phyloP scores from a whole-genome alignment of 2,797 vertebrate genomes.

The Petrocephalus schoutedeni region DNA sequence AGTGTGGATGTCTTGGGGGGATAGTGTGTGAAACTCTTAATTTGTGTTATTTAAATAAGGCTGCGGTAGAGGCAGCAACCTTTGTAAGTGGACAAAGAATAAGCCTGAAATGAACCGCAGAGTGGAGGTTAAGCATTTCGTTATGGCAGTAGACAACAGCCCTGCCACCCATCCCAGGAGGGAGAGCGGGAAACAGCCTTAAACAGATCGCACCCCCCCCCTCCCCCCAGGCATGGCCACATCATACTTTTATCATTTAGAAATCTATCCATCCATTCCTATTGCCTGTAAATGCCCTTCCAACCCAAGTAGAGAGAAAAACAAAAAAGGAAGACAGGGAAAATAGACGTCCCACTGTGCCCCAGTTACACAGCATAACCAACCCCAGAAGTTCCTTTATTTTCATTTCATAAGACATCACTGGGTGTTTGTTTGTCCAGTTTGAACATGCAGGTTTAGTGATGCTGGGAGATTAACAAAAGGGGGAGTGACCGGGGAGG shows the following conservation, averaged over 20 bases:
- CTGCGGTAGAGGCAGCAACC: neutral
- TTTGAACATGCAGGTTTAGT: neutral
- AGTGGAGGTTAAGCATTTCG: slow-evolving; percentile 52
- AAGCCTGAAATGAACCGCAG: slow-evolving; percentile 29
- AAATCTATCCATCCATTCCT: neutral
- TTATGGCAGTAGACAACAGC: slow-evolving; percentile 62
- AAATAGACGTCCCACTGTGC: neutral
- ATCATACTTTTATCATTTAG: neutral
- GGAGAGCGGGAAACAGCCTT: slow-evolving; percentile 58
- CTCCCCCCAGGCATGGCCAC: slow-evolving; percentile 30
- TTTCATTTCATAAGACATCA: neutral
- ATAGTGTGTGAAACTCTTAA: slow-evolving; percentile 24
- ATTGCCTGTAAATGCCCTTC: neutral
- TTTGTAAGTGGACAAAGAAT: slow-evolving; percentile 14
- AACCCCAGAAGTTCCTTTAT: neutral
- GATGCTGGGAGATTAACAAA: neutral
- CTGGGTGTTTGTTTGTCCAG: neutral
- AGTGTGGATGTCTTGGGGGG: neutral
- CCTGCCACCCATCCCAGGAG: slow-evolving; percentile 59
- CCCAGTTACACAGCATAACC: neutral
- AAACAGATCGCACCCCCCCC: slow-evolving; percentile 55
- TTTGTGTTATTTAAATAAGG: slow-evolving; percentile 24
- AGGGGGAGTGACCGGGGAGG: neutral
- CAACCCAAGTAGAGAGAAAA: neutral
- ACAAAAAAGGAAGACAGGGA: neutral